Percentiles rank a stretch among this genome's conserved stretches.
These are phyloP conservation scores for Caenorhabditis uteleia DNA, from an alignment of 2,888 invertebrate species.

Conservation along the genomic window DNA sequence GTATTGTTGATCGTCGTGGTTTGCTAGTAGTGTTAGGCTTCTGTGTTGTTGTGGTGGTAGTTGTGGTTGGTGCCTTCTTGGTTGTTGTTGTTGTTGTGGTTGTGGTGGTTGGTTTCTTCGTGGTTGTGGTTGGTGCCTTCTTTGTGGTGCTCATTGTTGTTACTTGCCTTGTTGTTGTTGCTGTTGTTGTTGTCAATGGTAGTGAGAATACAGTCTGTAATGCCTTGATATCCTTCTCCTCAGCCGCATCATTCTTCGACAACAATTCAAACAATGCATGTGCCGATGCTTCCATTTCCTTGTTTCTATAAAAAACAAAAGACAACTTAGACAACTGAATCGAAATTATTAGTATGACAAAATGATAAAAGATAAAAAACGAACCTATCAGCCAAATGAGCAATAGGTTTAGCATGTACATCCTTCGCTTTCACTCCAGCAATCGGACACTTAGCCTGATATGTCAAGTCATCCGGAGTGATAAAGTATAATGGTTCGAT, in stretches of 20 bases:
- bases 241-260: conserved; percentile 35
- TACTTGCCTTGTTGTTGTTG: conserved; percentile 4
- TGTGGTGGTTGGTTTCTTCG: background rate
- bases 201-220: conserved; percentile 20
- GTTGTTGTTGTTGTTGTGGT: conserved; percentile 13
- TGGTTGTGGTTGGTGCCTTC: conserved; percentile 6
- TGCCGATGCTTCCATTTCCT: conserved; percentile 53
- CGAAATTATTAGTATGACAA: no score
- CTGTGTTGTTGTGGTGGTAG: conserved; percentile 10
- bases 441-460: conserved; percentile 64
- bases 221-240: conserved; percentile 2
- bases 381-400: conserved; percentile 25
- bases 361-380: background rate
- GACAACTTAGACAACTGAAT: background rate
- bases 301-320: conserved; percentile 30
- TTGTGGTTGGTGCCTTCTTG: conserved; percentile 14
- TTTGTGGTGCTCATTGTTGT: conserved; percentile 8
- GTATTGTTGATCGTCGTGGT: conserved; percentile 12
- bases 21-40: conserved; percentile 8
- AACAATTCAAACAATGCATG: conserved; percentile 55
- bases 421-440: conserved; percentile 7
- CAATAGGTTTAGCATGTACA: conserved; percentile 6
- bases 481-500: conserved; percentile 70
- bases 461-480: conserved; percentile 69
- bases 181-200: conserved; percentile 16